Evolutionary conservation across 2,888 invertebrate species (phyloP), one percentile per base, ranked within the genome.

Genomic region (Megalurothrips usitatus): DNA sequence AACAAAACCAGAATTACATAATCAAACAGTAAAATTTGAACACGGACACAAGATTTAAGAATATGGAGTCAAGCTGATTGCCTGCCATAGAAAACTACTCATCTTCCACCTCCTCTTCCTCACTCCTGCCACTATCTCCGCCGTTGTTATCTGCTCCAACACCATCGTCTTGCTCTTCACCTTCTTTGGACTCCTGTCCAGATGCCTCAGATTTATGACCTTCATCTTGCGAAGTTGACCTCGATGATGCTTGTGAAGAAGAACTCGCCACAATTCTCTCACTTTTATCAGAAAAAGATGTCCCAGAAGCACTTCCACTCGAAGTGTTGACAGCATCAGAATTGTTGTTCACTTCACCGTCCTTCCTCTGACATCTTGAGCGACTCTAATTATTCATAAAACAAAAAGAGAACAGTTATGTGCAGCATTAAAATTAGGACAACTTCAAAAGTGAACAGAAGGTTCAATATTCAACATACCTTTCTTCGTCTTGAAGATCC

Each of bases 301-400:
- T 17, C n/a, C 19, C 23, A 9, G 68, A 75, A 9, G 68, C 26
- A 9, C 23, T 11, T 26, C 23, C 68, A 75, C 58, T 58, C 0
- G 34, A 43, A 4, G 23, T 75, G 26, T 75, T 75, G 11, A 12
- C 26, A 23, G 23, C 68, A 75, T 75, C 68, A 75, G 68, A 75
- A 12, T 75, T 75, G 26, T 75, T 75, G 26, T 75, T 75, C 23
- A 75, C 68, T 26, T 75, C 68, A 75, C 68, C 12, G 26, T 75
- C 68, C 26, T 75, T 75, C 12, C 68, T 58, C 17, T 58, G 58
- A 58, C 14, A 17, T 26, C 26, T 75, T 75, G 58, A 58, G 19
- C 58, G 58, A 58, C 68, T 26, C 68, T 75, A 26, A 75, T 26
- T 3, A 68, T n/a, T 23, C 19, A 75, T 8, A 23, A 52, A 26